Conservation (phyloP, 2,888 invertebrate genomes). For the Trisateles emortualis region DNA sequence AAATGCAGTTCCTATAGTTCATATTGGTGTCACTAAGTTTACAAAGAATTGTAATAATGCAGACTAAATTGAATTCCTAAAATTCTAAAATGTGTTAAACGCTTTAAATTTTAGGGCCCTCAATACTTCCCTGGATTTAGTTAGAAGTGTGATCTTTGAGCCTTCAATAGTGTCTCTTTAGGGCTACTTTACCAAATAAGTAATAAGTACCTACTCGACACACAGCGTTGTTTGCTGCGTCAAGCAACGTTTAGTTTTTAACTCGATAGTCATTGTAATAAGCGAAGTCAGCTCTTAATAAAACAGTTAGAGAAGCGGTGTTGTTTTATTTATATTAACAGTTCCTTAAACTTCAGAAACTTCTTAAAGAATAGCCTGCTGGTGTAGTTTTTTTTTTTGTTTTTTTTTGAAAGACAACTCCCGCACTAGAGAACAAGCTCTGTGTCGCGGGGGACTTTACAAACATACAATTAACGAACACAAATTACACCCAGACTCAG, state of each 20-base stretch:
- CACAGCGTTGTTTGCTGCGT: conserved; percentile 33
- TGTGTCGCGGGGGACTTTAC: no score
- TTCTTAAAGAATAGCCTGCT: no score
- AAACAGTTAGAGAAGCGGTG: conserved; percentile 36
- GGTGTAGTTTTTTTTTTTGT: no score
- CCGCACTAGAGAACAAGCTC: no score
- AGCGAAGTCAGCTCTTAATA: conserved; percentile 66
- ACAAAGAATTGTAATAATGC: not conserved
- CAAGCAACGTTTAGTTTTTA: conserved; percentile 57
- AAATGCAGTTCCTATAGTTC: not conserved
- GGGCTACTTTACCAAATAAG: conserved; percentile 82
- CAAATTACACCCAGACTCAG: no score
- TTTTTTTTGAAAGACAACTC: no score
- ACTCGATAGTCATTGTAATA: conserved; percentile 70
- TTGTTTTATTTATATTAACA: conserved; percentile 30
- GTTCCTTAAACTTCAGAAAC: no score
- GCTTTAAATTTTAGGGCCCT: not conserved
- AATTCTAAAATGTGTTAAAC: not conserved
- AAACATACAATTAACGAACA: no score
- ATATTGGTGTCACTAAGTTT: not conserved
- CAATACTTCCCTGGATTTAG: conserved; percentile 16
- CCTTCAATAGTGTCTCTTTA: conserved; percentile 40
- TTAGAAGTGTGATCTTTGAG: conserved; percentile 19
- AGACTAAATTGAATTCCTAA: not conserved
- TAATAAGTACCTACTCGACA: conserved; percentile 52